phyloP scores from a whole-genome alignment of 1,140 invertebrate genomes.

The Limonius californicus region DNA sequence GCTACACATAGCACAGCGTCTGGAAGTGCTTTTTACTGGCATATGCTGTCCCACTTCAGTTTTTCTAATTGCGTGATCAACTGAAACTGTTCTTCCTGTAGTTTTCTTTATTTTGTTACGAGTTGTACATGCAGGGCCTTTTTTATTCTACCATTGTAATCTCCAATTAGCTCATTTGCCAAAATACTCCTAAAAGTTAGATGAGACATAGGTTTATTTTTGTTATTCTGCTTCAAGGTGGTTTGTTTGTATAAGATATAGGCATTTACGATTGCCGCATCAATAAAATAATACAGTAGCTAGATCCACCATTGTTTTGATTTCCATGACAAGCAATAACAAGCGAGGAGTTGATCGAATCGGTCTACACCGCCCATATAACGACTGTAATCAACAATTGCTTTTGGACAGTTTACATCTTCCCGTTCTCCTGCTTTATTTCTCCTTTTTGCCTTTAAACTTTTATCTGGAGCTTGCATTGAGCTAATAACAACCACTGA shows the following conservation, averaged over 20 bases:
- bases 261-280: background rate
- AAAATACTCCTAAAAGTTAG: no score
- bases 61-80: no score
- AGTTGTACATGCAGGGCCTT: no score
- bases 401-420: background rate
- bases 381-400: background rate
- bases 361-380: background rate
- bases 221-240: no score
- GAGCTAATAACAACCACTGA: no score
- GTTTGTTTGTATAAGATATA: background rate
- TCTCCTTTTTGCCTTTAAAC: no score
- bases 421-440: background rate
- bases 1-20: background rate
- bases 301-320: background rate
- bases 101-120: no score
- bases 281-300: background rate
- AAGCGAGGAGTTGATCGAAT: background rate
- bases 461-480: no score
- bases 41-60: background rate
- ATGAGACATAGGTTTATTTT: no score
- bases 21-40: background rate
- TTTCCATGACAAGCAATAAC: background rate
- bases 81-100: no score
- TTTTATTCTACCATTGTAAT: no score
- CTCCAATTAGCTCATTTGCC: no score